Conservation (phyloP, 2,797 vertebrate genomes). For the Mormyrops attenuatus region DNA sequence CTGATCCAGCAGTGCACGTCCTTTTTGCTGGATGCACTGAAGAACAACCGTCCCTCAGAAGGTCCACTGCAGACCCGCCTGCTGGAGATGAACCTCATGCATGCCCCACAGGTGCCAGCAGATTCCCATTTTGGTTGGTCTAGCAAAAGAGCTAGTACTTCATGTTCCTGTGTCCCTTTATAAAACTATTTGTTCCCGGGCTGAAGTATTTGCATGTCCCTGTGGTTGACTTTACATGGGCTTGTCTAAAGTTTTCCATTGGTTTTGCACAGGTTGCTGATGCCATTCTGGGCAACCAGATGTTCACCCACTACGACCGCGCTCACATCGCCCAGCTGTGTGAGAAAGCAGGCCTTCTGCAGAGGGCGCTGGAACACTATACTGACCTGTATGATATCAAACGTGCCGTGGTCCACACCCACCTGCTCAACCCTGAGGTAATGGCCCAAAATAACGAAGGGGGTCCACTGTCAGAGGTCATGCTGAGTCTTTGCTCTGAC, state of each 20-base stretch:
- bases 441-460: neutral
- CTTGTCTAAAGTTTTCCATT: neutral
- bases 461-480: neutral
- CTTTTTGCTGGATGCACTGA: slow-evolving; percentile 91
- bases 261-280: slow-evolving; percentile 79
- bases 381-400: slow-evolving; percentile 97
- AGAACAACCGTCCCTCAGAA: slow-evolving; percentile 96
- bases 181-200: neutral
- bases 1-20: slow-evolving; percentile 98
- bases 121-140: neutral
- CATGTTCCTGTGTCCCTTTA: neutral
- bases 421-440: slow-evolving; percentile 98
- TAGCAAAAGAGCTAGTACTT: neutral
- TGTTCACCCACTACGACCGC: slow-evolving; percentile 98
- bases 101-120: slow-evolving; percentile 82
- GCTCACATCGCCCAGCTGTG: slow-evolving; percentile 96
- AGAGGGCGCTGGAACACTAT: slow-evolving; percentile 94
- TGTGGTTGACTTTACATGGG: neutral
- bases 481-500: neutral
- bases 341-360: slow-evolving; percentile 94
- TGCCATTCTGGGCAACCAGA: slow-evolving; percentile 96
- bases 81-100: slow-evolving; percentile 98
- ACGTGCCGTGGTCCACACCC: slow-evolving; percentile 93
- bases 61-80: slow-evolving; percentile 92
- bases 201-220: neutral